A percentile compares a stretch with the other conserved stretches of the same genome.
These are phyloP conservation scores for Desmodus rotundus DNA, from an alignment of 2,113 vertebrate species.

Conservation along the genomic window DNA sequence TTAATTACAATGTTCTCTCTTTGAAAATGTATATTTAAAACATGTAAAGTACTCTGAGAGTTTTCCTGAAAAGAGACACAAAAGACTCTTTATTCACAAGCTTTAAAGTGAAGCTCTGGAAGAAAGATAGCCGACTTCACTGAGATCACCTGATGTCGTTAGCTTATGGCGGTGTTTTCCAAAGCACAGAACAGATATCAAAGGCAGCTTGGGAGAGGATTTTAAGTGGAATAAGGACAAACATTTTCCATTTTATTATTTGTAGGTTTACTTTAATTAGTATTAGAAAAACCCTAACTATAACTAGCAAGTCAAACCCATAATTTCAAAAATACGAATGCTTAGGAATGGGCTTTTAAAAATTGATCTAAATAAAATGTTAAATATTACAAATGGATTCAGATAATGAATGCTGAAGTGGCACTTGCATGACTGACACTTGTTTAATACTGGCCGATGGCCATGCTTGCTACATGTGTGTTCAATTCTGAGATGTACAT, in stretches of 20 bases:
- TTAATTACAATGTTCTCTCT: background rate
- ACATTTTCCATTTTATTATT: background rate
- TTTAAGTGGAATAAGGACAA: background rate
- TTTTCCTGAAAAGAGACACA: background rate
- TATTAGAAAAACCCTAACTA: background rate
- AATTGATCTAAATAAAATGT: background rate
- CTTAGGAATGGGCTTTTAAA: background rate
- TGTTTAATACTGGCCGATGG: background rate
- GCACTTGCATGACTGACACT: background rate
- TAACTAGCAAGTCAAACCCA: background rate
- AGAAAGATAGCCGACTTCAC: background rate
- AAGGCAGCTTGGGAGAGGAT: background rate
- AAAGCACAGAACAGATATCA: background rate
- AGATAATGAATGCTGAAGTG: background rate
- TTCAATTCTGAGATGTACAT: background rate
- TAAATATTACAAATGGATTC: background rate
- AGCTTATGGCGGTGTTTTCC: background rate
- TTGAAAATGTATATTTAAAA: conserved; percentile 14
- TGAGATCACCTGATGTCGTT: background rate
- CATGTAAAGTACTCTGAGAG: background rate
- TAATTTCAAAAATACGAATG: background rate
- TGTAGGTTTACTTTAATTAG: background rate
- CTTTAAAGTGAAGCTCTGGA: background rate
- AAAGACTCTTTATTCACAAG: background rate
- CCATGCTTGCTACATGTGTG: background rate